Base-by-base conservation (phyloP, 2,888 invertebrate species). In the Catonia carolina region DNA sequence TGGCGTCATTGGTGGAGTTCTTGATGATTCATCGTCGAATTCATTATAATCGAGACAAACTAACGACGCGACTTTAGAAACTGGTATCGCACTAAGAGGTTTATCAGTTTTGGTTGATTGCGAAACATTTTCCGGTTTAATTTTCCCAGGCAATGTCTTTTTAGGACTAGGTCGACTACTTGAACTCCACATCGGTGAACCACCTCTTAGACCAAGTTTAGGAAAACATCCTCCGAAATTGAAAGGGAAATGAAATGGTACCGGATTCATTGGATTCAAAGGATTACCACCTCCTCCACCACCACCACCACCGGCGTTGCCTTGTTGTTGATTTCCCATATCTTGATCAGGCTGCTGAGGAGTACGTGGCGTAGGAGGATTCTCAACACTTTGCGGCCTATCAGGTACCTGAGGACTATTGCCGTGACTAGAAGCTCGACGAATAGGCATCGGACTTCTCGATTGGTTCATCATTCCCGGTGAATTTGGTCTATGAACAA, bases 21-120 rank as follows among this genome's bases (percentile, higher is more conserved):
- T 56, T n/a, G 64, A 78, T 4, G 77, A 78, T 58, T 78, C 79
- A 61, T 80, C 78, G 62, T 81, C 81, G 59, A 78, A 77, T 61
- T 81, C 80, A 64, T 79, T 79, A 62, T 79, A 80, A 67, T 81
- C 81, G 0, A 76, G 75, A 64, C 78, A 78, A 1, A 80, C 79
- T 17, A 80, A 64, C 1, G 79, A 79, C 41, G 76, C 72, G 17
- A 74, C 73, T 63, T 75, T 76, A 23, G 73, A 73, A 62, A 58
- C 55, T 27, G 62, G 54, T 41, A 58, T 58, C 20, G 54, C 58
- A 56, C 42, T 55, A 18, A 53, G 18, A 17, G 56, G 45, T 33
- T 54, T 50, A 27, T 60, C 60, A 2, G 22, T 18, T 23, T 42
- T 57, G 31, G 60, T 59, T 20, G 62, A 60, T 49, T 62, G 63